Evolutionary conservation across 2,888 invertebrate species (phyloP).

Genomic region (Napeogenes sylphis): DNA sequence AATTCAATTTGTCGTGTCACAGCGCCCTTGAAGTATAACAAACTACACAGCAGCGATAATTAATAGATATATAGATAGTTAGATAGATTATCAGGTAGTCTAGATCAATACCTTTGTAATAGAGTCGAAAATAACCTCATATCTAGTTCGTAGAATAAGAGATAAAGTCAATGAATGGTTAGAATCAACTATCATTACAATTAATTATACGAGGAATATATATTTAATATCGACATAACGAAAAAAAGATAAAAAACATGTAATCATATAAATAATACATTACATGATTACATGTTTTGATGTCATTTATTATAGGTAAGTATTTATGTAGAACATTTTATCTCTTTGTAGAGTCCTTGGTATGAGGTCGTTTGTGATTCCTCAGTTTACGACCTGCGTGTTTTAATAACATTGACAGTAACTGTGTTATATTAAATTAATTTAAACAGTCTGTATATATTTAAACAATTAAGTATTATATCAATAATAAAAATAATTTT

Average conservation of each 20-base stretch:
- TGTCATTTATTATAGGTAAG: too few relatives aligned
- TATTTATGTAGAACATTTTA: too few relatives aligned
- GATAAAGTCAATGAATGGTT: neutral
- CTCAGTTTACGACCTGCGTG: constrained; percentile 24
- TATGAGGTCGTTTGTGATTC: constrained; percentile 20
- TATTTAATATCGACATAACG: too few relatives aligned
- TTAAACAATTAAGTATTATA: too few relatives aligned
- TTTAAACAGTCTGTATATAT: neutral
- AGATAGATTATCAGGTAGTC: neutral
- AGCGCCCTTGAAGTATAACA: neutral
- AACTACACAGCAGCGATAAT: neutral
- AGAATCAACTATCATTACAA: neutral
- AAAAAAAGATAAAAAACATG: too few relatives aligned
- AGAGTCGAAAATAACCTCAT: too few relatives aligned
- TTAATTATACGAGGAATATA: neutral
- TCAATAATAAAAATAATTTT: too few relatives aligned
- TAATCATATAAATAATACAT: too few relatives aligned
- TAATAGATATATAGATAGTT: neutral
- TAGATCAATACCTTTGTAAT: too few relatives aligned
- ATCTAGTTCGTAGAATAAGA: too few relatives aligned
- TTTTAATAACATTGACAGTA: constrained; percentile 22
- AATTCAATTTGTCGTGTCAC: constrained; percentile 5
- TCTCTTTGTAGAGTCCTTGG: constrained; percentile 21
- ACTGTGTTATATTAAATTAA: neutral
- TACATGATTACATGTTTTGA: too few relatives aligned